Evolutionary conservation across 2,888 invertebrate species (phyloP), one percentile per base, ranked within the genome.

Genomic region (Chloroclysta siterata): DNA sequence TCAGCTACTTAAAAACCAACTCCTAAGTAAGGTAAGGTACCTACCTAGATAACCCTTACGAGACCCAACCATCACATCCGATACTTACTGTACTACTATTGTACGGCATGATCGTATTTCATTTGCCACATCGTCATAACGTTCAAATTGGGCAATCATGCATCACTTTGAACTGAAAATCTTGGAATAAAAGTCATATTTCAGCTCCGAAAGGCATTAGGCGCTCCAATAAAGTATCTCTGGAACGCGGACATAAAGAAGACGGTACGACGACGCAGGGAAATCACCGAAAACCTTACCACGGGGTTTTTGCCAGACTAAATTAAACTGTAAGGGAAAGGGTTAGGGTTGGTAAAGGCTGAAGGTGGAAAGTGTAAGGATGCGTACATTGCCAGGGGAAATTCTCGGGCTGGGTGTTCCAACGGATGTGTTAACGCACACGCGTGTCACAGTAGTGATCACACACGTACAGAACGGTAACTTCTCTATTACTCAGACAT

Each of bases 351-450:
- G 0, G n/a, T 13, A 1, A 6, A 42, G 55, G 22, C 55, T 50
- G 59, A 28, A 46, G 44, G 22, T 15, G n/a, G 28, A 6, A 42
- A 60, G 59, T 63, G 53, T 51, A 60, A 29, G 13, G 53, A 71
- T 73, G 73, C 76, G 72, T 75, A 70, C 72, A 74, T 76, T 72
- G 75, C 77, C 74, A 64, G 72, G 73, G 77, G 77, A 77, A 77
- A 76, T 74, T 71, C 74, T 74, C 71, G 55, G 70, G 66, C 68
- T 71, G 64, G 68, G 66, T 73, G 72, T 74, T 77, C 75, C 81
- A 74, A 67, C 74, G 80, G 79, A 77, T 76, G 79, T 77, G 80
- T 78, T 79, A 78, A 79, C 77, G 77, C 66, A 54, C 61, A 57
- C 62, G 66, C 61, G 28, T 36, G 60, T 33, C 66, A 65, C 69